Percentiles rank a stretch among this genome's conserved stretches.
These are phyloP conservation scores for Poeciliopsis retropinna DNA, from an alignment of 2,113 vertebrate genomes.

Conservation along the genomic window DNA sequence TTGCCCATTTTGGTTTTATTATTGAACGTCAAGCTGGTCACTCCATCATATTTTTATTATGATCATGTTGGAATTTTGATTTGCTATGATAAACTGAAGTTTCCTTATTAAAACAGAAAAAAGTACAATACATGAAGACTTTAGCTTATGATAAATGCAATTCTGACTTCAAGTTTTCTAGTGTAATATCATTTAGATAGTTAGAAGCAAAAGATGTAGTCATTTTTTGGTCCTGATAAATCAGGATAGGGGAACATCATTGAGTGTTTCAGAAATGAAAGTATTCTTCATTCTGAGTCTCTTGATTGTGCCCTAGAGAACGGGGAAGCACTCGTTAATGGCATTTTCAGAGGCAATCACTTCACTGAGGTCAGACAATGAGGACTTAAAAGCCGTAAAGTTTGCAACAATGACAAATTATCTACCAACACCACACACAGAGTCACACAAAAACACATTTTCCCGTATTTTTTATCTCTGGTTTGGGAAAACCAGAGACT, in stretches of 20 bases:
- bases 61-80: too few species aligned
- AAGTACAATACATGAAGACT: too few species aligned
- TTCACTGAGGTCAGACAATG: conserved; percentile 62
- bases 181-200: not conserved
- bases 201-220: conserved; percentile 47
- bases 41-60: too few species aligned
- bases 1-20: too few species aligned
- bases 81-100: too few species aligned
- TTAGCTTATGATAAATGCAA: not conserved
- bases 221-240: conserved; percentile 42
- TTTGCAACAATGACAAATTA: conserved; percentile 47
- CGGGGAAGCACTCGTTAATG: conserved; percentile 58
- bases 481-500: not conserved
- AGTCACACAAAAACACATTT: conserved; percentile 3
- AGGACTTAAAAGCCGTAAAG: conserved; percentile 59
- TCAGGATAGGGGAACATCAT: conserved; percentile 30
- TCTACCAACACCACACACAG: not conserved
- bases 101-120: too few species aligned
- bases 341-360: conserved; percentile 65
- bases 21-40: too few species aligned
- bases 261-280: conserved; percentile 40
- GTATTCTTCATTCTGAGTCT: conserved; percentile 53
- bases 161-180: not conserved
- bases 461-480: not conserved
- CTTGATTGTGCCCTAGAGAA: conserved; percentile 54